phyloP scores from a whole-genome alignment of 2,888 invertebrate species.

The Leucozona laternaria region DNA sequence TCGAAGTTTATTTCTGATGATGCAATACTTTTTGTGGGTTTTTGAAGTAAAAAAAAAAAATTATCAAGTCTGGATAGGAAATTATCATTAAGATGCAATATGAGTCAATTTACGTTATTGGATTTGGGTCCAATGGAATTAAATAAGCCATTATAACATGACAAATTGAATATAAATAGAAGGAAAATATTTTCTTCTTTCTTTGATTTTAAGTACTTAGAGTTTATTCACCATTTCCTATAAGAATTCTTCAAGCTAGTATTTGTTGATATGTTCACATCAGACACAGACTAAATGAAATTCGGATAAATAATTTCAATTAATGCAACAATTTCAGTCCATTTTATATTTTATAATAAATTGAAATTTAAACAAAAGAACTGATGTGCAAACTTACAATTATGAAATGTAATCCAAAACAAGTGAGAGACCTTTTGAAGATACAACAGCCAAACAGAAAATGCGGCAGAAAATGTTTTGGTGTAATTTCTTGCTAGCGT shows the following conservation, averaged over 20 bases:
- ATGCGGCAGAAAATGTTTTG: too few relatives aligned
- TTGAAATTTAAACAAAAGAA: slow-evolving; percentile 5
- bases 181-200: neutral
- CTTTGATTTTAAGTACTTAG: neutral
- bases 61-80: neutral
- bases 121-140: neutral
- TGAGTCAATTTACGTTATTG: neutral
- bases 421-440: too few relatives aligned
- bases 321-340: too few relatives aligned
- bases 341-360: neutral
- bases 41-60: neutral
- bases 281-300: too few relatives aligned
- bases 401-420: neutral
- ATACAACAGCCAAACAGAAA: too few relatives aligned
- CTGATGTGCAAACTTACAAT: neutral
- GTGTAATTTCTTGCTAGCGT: too few relatives aligned
- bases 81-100: neutral
- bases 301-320: neutral
- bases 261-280: too few relatives aligned
- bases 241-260: too few relatives aligned
- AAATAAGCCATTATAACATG: neutral
- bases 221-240: too few relatives aligned
- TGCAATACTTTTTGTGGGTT: neutral
- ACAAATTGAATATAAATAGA: neutral
- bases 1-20: slow-evolving; percentile 12